Evolutionary conservation across 2,797 vertebrate genomes (phyloP).

Genomic region (Sebastes miniatus): DNA sequence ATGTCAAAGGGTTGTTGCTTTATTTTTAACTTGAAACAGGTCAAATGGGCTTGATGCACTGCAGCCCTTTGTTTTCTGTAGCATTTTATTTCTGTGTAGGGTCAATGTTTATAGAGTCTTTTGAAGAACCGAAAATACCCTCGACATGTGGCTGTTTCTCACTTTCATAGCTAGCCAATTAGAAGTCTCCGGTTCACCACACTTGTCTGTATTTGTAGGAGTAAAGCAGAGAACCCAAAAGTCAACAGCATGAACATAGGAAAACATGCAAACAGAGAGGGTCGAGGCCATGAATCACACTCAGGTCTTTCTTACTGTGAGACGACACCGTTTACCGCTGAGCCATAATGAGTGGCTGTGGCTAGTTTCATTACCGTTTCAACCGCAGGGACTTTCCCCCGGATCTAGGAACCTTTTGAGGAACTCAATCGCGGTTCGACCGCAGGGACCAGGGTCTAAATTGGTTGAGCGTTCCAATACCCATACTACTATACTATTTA

Average conservation of each 20-base stretch:
- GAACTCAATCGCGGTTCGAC: too few relatives aligned
- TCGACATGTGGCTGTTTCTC: background rate
- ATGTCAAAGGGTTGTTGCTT: background rate
- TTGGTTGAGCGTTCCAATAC: too few relatives aligned
- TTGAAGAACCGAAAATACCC: background rate
- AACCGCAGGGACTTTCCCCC: background rate
- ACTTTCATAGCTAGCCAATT: background rate
- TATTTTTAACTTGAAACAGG: background rate
- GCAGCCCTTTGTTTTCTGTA: background rate
- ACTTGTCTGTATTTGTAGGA: background rate
- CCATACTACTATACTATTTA: too few relatives aligned
- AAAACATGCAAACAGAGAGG: background rate
- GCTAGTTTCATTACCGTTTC: background rate
- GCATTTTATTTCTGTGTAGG: background rate
- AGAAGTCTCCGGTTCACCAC: background rate
- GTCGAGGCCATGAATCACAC: background rate
- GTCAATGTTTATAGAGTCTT: background rate
- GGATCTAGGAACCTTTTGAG: too few relatives aligned
- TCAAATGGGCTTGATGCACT: background rate
- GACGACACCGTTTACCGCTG: background rate
- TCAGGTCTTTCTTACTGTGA: background rate
- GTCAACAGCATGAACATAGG: background rate
- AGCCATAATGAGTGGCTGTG: background rate
- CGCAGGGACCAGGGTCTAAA: too few relatives aligned
- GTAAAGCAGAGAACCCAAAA: background rate